A percentile compares a stretch with the other conserved stretches of the same genome.
Conservation (phyloP, 2,113 vertebrate genomes). For the Corythoichthys haematopterus region DNA sequence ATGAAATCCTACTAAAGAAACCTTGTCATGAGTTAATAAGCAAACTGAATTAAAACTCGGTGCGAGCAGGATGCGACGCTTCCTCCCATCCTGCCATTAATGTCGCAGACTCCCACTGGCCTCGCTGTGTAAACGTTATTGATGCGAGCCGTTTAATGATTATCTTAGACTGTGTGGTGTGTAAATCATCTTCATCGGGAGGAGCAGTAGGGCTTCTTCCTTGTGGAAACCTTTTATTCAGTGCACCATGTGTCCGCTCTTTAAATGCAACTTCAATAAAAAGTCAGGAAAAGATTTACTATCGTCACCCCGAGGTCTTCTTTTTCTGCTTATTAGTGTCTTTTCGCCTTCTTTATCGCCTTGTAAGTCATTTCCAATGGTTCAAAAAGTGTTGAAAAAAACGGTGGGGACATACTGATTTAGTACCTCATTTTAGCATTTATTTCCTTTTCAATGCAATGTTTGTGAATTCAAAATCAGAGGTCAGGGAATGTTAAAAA, state of each 20-base stretch:
- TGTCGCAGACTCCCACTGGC: not conserved
- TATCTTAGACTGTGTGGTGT: conserved; percentile 14
- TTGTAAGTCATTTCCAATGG: not conserved
- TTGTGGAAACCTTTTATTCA: conserved; percentile 12
- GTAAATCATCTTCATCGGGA: conserved; percentile 14
- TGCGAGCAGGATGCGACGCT: not conserved
- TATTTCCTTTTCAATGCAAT: too few species aligned
- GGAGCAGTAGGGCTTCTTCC: conserved; percentile 3
- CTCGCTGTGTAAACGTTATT: conserved; percentile 1
- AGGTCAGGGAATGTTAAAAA: too few species aligned
- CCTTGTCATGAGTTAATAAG: not conserved
- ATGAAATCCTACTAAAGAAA: not conserved
- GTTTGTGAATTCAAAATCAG: too few species aligned
- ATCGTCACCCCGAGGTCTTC: conserved; percentile 8
- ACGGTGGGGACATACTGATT: not conserved
- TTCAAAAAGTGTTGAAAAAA: not conserved
- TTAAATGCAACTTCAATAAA: conserved; percentile 30
- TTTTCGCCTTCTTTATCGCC: conserved; percentile 19
- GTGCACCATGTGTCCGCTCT: conserved; percentile 18
- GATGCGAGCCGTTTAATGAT: conserved; percentile 12
- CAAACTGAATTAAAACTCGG: not conserved
- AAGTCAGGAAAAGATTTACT: conserved; percentile 44
- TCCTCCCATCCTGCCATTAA: conserved; percentile 3
- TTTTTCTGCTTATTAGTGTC: conserved; percentile 28
- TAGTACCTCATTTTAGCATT: not conserved